Evolutionary conservation across 1,140 invertebrate genomes (phyloP), one percentile per base, ranked within the genome.

Genomic region (Ips nitidus): DNA sequence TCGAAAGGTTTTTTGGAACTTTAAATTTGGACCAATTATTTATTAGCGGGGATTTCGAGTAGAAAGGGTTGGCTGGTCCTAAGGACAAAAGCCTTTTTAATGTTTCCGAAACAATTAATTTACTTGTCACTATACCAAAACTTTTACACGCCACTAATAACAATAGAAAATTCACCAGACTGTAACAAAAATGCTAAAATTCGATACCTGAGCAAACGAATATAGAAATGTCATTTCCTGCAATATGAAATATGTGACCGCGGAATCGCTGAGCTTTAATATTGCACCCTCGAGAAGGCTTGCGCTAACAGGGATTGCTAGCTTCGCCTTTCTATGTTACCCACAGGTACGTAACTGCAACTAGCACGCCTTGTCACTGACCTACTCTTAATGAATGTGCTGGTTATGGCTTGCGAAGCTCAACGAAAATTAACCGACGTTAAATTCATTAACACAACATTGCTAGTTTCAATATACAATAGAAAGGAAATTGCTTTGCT

Each of bases 251-350:
- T 50, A 50, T 50, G 45, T 8, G 7, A 50, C 45, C 22, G 45
- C 22, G 45, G 22, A 50, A 50, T 50, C 45, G 45, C 45, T 50
- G 45, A 50, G 45, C 45, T 50, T 22, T 50, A 50, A 50, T 50
- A 50, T 50, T 50, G 45, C 6, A 50, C 45, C 45, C 45, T 50
- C 7, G 45, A 50, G 45, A 50, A 50, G 22, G 6, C 45, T 22
- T 50, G 45, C 45, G 45, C 45, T 50, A 50, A 50, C 45, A 50
- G 45, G 45, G 45, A 50, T 50, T 50, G 45, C 45, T 50, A 50
- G 45, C 45, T 50, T 22, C 6, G 6, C 45, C 45, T 8, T 50
- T 50, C 45, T 8, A 50, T 50, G 45, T 50, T 50, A 50, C 45
- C 45, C 45, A 50, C 45, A 50, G 45, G 45, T 50, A 50, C 45